Conservation (phyloP, 2,113 vertebrate species). For the Mirounga angustirostris region DNA sequence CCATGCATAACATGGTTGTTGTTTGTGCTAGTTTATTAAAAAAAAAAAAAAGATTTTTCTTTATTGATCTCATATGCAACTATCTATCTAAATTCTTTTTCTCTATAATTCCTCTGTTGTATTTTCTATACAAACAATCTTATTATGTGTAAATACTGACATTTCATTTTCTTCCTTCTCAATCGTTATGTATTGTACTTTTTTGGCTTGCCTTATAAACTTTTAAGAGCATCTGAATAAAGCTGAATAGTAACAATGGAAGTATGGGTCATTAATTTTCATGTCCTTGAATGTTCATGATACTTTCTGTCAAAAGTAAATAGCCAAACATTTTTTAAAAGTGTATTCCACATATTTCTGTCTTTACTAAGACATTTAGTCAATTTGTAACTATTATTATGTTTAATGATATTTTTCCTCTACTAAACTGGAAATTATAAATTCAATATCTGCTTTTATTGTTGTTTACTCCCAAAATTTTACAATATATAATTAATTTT, state of each 20-base stretch:
- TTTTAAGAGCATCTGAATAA: not conserved
- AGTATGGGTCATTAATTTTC: not conserved
- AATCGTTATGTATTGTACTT: not conserved
- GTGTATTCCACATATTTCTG: not conserved
- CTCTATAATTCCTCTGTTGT: not conserved
- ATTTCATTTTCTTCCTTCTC: not conserved
- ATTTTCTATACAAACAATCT: not conserved
- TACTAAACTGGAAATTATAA: not conserved
- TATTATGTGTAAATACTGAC: not conserved
- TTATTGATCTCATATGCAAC: not conserved
- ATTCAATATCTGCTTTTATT: conserved; percentile 12
- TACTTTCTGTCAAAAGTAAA: not conserved
- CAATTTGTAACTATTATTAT: not conserved
- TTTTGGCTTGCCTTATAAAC: not conserved
- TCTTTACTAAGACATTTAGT: not conserved
- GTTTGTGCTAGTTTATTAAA: not conserved
- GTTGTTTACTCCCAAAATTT: not conserved
- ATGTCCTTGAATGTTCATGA: not conserved
- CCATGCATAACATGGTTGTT: not conserved
- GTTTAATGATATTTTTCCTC: not conserved
- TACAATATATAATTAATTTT: not conserved
- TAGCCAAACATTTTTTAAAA: not conserved
- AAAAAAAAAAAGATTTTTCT: not conserved
- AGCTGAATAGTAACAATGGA: not conserved
- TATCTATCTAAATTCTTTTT: not conserved